A percentile compares a stretch with the other conserved stretches of the same genome.
These are phyloP conservation scores for Drosophila oshimai DNA, from an alignment of 1,140 invertebrate species.

Conservation along the genomic window DNA sequence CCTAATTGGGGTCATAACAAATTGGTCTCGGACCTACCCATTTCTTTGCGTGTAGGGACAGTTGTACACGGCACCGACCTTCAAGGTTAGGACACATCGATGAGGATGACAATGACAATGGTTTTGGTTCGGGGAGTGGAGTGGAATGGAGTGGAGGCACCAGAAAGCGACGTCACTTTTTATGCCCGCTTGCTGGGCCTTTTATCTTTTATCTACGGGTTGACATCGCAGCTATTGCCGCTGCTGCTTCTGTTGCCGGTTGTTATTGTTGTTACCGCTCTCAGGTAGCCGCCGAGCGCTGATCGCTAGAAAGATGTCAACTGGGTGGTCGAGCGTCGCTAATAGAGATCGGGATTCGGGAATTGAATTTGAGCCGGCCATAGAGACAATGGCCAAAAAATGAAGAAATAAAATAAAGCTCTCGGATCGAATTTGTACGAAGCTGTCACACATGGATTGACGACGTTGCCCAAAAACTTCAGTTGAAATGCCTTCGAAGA, in stretches of 20 bases:
- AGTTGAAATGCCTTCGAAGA: conserved; percentile 6
- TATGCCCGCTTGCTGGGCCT: conserved; percentile 47
- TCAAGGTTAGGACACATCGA: conserved; percentile 24
- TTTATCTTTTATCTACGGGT: conserved; percentile 54
- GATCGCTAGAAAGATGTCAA: conserved; percentile 35
- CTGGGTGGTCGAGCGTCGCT: conserved; percentile 57
- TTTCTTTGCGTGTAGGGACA: conserved; percentile 17
- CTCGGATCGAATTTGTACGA: conserved; percentile 20
- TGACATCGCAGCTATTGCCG: conserved; percentile 56
- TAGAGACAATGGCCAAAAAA: conserved; percentile 15
- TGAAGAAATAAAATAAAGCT: not conserved
- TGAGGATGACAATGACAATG: conserved; percentile 30
- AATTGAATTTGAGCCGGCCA: conserved; percentile 21
- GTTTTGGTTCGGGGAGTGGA: conserved; percentile 3
- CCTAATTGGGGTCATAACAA: conserved; percentile 22
- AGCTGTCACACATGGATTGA: conserved; percentile 6
- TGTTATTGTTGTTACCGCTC: conserved; percentile 36
- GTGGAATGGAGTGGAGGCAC: too few relatives aligned
- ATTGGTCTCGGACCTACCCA: conserved; percentile 6
- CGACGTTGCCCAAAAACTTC: not conserved
- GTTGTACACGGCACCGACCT: conserved; percentile 8
- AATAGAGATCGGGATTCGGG: conserved; percentile 52
- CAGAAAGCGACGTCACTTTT: conserved; percentile 53
- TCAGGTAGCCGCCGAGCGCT: conserved; percentile 54
- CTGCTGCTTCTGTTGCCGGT: conserved; percentile 30